Base-by-base conservation (phyloP, 2,888 invertebrate species). In the Heliconius cydno region DNA sequence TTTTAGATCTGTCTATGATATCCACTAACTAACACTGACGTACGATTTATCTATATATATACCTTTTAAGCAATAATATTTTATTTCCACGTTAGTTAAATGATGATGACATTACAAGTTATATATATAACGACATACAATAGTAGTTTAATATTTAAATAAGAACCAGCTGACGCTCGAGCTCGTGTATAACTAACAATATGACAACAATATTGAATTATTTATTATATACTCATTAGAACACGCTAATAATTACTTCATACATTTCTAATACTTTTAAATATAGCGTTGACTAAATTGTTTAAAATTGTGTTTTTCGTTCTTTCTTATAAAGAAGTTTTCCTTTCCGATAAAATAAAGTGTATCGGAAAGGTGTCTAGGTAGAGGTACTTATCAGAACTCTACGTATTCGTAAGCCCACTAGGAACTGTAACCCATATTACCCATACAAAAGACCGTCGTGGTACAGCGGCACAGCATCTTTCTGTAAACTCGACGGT, bases 191-290 rank as follows among this genome's bases (percentile, higher is more conserved):
- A 57, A 7, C 60, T 60, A 38, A 73, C 34, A 60, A 34, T 60
- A 60, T 25, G 34, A 60, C 34, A 73, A 68, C 46, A 74, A 75
- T 75, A 63, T 79, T 70, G 74, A 75, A 79, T 79, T 74, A 68
- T 79, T 68, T 60, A 75, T 75, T 28, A 68, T 76, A 38, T 52
- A 57, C n/a, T 60, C 73, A 38, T 60, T 60, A 60, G 73, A 28
- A 75, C 74, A 65, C 52, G 67, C 67, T n/a, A 66, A 78, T 30
- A 30, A 63, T 78, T 60, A 74, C 67, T 68, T 75, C 52, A 76
- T 76, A 30, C 22, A 19, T 30, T 15, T 22, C 22, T 60, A 19
- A 41, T 38, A 13, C 9, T 57, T 57, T 30, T 22, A 34, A 67
- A 68, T 60, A 22, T 38, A 28, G 28, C 25, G 52, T 63, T 15